phyloP scores from a whole-genome alignment of 2,113 vertebrate genomes.

The Lepus europaeus region DNA sequence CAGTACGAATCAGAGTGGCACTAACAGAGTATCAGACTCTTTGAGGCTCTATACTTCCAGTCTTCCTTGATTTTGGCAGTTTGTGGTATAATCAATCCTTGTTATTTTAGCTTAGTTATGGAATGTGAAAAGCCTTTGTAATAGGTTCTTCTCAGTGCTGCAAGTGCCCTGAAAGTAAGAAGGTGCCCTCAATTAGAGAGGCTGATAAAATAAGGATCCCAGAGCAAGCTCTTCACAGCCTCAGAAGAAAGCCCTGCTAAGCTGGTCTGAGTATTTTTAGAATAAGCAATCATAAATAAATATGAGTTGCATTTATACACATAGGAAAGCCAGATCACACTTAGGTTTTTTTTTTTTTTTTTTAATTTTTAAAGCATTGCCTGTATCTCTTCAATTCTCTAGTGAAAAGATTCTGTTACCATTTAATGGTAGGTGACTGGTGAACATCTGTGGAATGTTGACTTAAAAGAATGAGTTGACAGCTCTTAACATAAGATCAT shows the following conservation, averaged over 20 bases:
- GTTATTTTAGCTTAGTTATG: background rate
- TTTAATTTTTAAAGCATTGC: background rate
- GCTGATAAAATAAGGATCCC: background rate
- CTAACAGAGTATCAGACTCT: background rate
- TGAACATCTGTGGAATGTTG: slow-evolving; percentile 60
- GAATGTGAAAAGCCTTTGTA: background rate
- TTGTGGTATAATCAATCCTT: background rate
- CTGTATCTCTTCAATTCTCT: slow-evolving; percentile 51
- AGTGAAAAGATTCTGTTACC: slow-evolving; percentile 65
- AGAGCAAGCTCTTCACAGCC: slow-evolving; percentile 12
- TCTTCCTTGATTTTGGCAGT: background rate
- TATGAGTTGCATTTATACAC: slow-evolving; percentile 60
- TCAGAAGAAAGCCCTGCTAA: slow-evolving; percentile 21
- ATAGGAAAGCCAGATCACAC: slow-evolving; percentile 52
- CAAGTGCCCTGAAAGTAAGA: background rate
- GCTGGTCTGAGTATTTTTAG: slow-evolving; percentile 68
- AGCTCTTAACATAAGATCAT: slow-evolving; percentile 55
- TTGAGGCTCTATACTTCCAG: background rate
- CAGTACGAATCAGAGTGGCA: background rate
- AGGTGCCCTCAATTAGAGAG: slow-evolving; percentile 36
- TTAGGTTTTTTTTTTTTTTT: background rate
- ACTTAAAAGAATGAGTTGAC: slow-evolving; percentile 67
- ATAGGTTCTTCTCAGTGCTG: background rate
- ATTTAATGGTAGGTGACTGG: slow-evolving; percentile 51
- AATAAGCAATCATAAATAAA: slow-evolving; percentile 76